phyloP scores from a whole-genome alignment of 1,140 invertebrate species.

The Drosophila willistoni region DNA sequence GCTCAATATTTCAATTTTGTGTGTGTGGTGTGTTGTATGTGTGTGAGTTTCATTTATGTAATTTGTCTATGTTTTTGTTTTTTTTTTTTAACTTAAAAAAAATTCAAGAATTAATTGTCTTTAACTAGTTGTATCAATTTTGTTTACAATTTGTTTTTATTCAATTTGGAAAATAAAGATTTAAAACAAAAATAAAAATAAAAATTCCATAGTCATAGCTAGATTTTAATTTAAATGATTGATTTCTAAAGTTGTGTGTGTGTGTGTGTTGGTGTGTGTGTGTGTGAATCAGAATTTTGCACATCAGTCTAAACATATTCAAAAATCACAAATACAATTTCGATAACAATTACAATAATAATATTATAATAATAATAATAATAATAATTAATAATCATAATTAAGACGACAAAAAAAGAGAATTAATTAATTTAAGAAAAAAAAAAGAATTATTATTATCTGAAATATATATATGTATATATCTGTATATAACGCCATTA shows the following conservation, averaged over 20 bases:
- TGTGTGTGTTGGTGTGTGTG: not conserved
- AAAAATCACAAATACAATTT: slow-evolving; percentile 82
- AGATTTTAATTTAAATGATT: slow-evolving; percentile 22
- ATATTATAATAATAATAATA: slow-evolving; percentile 63
- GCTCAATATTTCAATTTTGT: slow-evolving; percentile 28
- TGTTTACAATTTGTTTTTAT: slow-evolving; percentile 38
- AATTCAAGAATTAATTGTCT: not conserved
- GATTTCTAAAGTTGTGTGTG: not conserved
- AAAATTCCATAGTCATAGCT: slow-evolving; percentile 45
- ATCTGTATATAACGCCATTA: slow-evolving; percentile 26
- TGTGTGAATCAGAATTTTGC: slow-evolving; percentile 68
- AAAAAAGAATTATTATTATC: slow-evolving; percentile 8
- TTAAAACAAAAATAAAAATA: slow-evolving; percentile 40
- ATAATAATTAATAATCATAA: slow-evolving; percentile 63
- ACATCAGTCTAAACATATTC: slow-evolving; percentile 81
- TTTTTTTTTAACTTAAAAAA: not conserved
- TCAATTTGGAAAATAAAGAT: slow-evolving; percentile 49
- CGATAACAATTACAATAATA: slow-evolving; percentile 81
- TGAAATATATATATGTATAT: slow-evolving; percentile 34
- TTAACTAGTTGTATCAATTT: not conserved
- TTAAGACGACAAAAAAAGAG: slow-evolving; percentile 14
- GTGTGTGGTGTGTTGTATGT: not conserved
- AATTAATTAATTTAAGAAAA: slow-evolving; percentile 8
- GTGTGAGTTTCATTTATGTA: not conserved
- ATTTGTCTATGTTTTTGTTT: slow-evolving; percentile 2